A percentile compares a stretch with the other conserved stretches of the same genome.
phyloP scores from a whole-genome alignment of 35 echinoderm and acorn worm genomes.

The Heliocidaris tuberculata region DNA sequence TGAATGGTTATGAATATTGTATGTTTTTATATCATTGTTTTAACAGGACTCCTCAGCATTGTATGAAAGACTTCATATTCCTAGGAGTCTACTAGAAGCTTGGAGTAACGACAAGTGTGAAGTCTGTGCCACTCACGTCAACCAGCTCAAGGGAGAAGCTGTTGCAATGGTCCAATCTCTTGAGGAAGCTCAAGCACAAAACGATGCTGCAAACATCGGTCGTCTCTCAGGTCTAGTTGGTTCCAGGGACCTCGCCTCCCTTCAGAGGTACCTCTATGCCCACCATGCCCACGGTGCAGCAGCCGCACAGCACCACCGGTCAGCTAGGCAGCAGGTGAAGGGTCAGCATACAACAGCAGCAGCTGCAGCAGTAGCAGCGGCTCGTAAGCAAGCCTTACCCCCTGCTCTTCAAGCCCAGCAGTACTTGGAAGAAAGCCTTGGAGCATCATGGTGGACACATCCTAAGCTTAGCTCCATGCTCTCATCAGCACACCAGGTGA shows the following conservation, averaged over 20 bases:
- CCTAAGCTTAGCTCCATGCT: slow-evolving; percentile 75
- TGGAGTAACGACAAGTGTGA: slow-evolving; percentile 90
- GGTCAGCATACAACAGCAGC: slow-evolving; percentile 39
- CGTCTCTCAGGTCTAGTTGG: slow-evolving; percentile 75
- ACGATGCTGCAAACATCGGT: slow-evolving; percentile 58
- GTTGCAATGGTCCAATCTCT: slow-evolving; percentile 95
- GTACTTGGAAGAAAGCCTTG: slow-evolving; percentile 87
- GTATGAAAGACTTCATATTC: slow-evolving; percentile 85
- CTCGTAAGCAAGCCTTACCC: slow-evolving; percentile 56
- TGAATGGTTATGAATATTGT: not conserved
- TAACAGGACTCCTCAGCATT: slow-evolving; percentile 84
- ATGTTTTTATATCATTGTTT: not conserved
- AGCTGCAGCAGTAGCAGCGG: slow-evolving; percentile 42
- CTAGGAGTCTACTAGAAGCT: slow-evolving; percentile 73
- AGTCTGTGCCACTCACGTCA: slow-evolving; percentile 77
- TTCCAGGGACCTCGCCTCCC: slow-evolving; percentile 77
- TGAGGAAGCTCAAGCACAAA: slow-evolving; percentile 73
- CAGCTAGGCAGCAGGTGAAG: slow-evolving; percentile 52
- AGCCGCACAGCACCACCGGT: slow-evolving; percentile 52
- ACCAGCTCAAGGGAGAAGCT: slow-evolving; percentile 84
- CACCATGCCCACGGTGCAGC: slow-evolving; percentile 72
- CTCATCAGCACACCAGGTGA: slow-evolving; percentile 51
- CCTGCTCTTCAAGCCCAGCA: slow-evolving; percentile 83
- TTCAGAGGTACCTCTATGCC: slow-evolving; percentile 88
- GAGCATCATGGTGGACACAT: slow-evolving; percentile 72